A percentile compares a stretch with the other conserved stretches of the same genome.
Evolutionary conservation across 2,888 invertebrate genomes (phyloP).

Genomic region (Nipponacmea schrenckii): DNA sequence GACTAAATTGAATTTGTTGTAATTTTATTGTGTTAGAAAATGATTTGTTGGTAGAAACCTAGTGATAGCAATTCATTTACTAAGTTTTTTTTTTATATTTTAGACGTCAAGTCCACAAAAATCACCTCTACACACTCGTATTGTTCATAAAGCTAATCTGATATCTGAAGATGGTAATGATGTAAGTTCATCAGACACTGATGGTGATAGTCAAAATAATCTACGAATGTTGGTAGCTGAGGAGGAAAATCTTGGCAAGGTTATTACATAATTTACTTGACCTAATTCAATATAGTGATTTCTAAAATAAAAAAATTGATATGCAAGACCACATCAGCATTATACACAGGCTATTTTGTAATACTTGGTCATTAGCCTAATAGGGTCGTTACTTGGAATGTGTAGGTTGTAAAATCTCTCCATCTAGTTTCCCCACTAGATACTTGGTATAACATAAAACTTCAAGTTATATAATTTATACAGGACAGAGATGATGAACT

Average conservation of each 20-base stretch:
- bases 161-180: constrained; percentile 33
- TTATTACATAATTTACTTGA: constrained; percentile 14
- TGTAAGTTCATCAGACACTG: constrained; percentile 36
- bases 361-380: no score
- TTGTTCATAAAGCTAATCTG: constrained; percentile 21
- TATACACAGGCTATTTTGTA: no score
- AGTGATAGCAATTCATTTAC: no score
- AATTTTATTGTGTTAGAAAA: no score
- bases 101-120: constrained; percentile 2
- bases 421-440: no score
- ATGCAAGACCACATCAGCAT: no score
- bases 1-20: no score
- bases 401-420: no score
- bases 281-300: background rate
- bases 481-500: constrained; percentile 61
- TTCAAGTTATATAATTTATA: background rate
- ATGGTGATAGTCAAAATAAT: constrained; percentile 32
- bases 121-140: background rate
- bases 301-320: no score
- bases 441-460: no score
- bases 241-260: constrained; percentile 62
- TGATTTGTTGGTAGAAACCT: no score
- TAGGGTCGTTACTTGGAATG: no score
- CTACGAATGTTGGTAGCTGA: constrained; percentile 42
- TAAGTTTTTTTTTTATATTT: background rate